Evolutionary conservation across 2,888 invertebrate genomes (phyloP), one percentile per base, ranked within the genome.

Genomic region (Lithosia quadra): DNA sequence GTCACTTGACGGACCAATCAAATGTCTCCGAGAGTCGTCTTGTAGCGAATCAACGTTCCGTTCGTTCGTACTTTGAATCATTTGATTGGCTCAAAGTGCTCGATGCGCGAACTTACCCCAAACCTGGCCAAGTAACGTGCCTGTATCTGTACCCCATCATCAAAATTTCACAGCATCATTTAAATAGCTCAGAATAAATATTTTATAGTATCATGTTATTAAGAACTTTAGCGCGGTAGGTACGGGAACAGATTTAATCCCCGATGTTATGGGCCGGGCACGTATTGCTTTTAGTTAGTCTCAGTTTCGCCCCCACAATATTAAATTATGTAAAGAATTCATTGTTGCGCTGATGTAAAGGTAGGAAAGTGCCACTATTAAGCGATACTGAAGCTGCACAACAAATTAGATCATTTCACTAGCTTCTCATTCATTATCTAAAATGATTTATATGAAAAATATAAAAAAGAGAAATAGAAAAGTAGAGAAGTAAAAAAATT

Each of bases 211-310:
- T 74, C 56, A 61, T 18, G 24, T 68, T 73, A 71, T 58, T 69
- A 67, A 75, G 55, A 74, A 82, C 65, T 76, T 80, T 78, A 65
- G 55, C 34, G 63, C 64, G 53, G 71, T 63, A 71, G 71, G 73
- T 75, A 63, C 36, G 39, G 58, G 58, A 53, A 71, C 65, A 64
- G 69, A 62, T 68, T 53, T 84, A 84, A 86, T 85, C 86, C 81
- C 64, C 70, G 60, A 69, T 75, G 77, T 76, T 77, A 63, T 53
- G 74, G 74, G 58, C 64, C 18, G 60, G 81, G 82, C 85, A 86
- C 85, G 86, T 76, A 69, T 68, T 63, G 62, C 68, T 70, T 65
- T 75, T 74, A 72, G 70, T 67, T 69, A 68, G 53, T 15, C 68
- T 71, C 72, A 70, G 70, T 64, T 77, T 49, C 56, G 60, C 58